A percentile compares a stretch with the other conserved stretches of the same genome.
Evolutionary conservation across 2,797 vertebrate genomes (phyloP).

Genomic region (Sebastes vulpes): DNA sequence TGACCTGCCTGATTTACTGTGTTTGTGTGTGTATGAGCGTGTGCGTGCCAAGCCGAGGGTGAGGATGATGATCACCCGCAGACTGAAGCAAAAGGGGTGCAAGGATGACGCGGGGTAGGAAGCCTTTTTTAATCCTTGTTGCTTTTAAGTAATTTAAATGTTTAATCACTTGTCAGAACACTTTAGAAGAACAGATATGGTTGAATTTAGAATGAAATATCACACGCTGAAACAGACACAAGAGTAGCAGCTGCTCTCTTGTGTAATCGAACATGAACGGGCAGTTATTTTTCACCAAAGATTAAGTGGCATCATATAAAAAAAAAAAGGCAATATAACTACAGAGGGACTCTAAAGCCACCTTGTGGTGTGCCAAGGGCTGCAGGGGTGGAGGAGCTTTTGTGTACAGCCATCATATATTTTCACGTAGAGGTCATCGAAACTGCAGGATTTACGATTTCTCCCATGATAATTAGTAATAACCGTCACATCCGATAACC

Average conservation of each 20-base stretch:
- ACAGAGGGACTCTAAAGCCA: conserved; percentile 52
- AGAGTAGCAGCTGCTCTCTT: conserved; percentile 48
- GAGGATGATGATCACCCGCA: conserved; percentile 19
- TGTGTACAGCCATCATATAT: conserved; percentile 47
- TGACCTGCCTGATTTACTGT: conserved; percentile 58
- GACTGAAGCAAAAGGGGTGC: conserved; percentile 23
- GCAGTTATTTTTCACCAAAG: conserved; percentile 92
- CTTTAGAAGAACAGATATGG: conserved; percentile 25
- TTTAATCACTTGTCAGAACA: conserved; percentile 35
- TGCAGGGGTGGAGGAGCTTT: conserved; percentile 42
- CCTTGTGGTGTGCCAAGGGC: conserved; percentile 51
- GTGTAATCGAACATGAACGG: conserved; percentile 32
- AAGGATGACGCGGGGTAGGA: conserved; percentile 35
- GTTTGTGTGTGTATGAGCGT: conserved; percentile 7
- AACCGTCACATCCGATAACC: conserved; percentile 43
- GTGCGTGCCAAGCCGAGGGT: conserved; percentile 38
- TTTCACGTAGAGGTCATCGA: conserved; percentile 51
- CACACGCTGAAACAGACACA: conserved; percentile 13
- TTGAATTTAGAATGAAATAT: conserved; percentile 38
- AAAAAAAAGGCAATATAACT: conserved; percentile 81
- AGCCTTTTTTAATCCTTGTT: conserved; percentile 44
- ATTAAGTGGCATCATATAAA: conserved; percentile 80
- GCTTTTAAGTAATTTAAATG: conserved; percentile 76
- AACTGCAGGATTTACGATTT: conserved; percentile 59
- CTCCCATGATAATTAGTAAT: conserved; percentile 50